Evolutionary conservation across 92 coral and sea anemone genomes (phyloP).

Genomic region (Galaxea fascicularis): DNA sequence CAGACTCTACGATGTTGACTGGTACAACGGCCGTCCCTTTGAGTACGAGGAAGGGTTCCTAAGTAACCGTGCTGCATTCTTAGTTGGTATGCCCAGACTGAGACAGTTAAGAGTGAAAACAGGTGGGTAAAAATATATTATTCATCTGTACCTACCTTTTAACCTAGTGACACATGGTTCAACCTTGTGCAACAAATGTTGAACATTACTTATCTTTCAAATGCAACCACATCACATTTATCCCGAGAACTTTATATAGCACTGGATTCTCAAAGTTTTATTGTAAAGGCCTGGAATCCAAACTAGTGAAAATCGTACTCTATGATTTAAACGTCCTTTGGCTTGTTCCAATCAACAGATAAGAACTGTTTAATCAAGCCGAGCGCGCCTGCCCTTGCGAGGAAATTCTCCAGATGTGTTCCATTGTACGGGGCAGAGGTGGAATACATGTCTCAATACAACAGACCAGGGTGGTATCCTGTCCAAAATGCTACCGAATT

Average conservation of each 20-base stretch:
- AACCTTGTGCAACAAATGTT: no score
- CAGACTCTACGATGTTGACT: conserved; percentile 59
- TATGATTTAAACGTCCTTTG: neutral
- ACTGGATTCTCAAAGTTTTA: no score
- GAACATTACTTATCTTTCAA: no score
- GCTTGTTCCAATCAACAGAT: conserved; percentile 36
- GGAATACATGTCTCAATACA: conserved; percentile 71
- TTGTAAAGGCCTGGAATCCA: no score
- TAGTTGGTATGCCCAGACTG: conserved; percentile 81
- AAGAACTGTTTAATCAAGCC: conserved; percentile 50
- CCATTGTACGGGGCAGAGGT: conserved; percentile 58
- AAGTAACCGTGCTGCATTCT: conserved; percentile 70
- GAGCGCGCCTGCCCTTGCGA: conserved; percentile 61
- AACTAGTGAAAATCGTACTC: neutral
- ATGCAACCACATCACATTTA: no score
- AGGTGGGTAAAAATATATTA: conserved; percentile 32
- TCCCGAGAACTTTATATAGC: no score
- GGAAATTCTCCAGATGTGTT: conserved; percentile 73
- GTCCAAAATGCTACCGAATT: conserved; percentile 65
- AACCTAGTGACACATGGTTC: no score
- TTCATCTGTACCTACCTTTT: no score
- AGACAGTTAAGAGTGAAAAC: conserved; percentile 71
- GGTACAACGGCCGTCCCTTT: conserved; percentile 74
- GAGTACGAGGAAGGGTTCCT: conserved; percentile 69
- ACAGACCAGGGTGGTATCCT: conserved; percentile 83